Evolutionary conservation across 1,140 invertebrate genomes (phyloP).

Genomic region (Drosophila sucinea): DNA sequence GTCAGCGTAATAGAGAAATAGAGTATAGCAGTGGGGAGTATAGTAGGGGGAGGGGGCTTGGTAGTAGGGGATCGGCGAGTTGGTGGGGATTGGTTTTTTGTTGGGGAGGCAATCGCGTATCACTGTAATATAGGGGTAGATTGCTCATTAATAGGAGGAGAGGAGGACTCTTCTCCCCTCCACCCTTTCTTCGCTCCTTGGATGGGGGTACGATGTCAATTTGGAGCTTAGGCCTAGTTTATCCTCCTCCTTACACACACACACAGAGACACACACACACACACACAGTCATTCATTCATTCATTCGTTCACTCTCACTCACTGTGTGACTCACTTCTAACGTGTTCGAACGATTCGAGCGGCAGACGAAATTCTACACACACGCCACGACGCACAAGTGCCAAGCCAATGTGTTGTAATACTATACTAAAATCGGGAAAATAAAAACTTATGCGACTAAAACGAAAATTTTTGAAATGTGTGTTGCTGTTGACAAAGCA

Average conservation of each 20-base stretch:
- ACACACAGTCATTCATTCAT: constrained; percentile 4
- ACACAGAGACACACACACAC: constrained; percentile 21
- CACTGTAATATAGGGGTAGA: constrained; percentile 68
- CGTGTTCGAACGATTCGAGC: constrained; percentile 12
- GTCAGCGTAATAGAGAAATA: constrained; percentile 74
- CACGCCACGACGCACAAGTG: constrained; percentile 32
- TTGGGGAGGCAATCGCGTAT: constrained; percentile 33
- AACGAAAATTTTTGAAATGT: constrained; percentile 81
- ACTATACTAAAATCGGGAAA: constrained; percentile 61
- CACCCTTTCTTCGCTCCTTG: constrained; percentile 1
- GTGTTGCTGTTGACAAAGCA: constrained; percentile 81
- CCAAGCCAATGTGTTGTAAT: constrained; percentile 57
- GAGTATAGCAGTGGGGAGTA: background rate
- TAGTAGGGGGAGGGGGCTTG: background rate
- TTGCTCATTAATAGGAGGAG: constrained; percentile 38
- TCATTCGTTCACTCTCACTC: constrained; percentile 17
- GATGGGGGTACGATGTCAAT: constrained; percentile 30
- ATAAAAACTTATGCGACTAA: constrained; percentile 80
- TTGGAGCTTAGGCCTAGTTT: constrained; percentile 13
- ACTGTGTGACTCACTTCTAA: constrained; percentile 54
- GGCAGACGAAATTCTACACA: background rate
- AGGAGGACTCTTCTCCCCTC: background rate
- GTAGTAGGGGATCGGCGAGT: too few relatives aligned
- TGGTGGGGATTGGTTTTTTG: background rate
- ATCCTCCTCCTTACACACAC: background rate